phyloP scores from a whole-genome alignment of 2,888 invertebrate genomes.

The Neoitamus cyanurus region DNA sequence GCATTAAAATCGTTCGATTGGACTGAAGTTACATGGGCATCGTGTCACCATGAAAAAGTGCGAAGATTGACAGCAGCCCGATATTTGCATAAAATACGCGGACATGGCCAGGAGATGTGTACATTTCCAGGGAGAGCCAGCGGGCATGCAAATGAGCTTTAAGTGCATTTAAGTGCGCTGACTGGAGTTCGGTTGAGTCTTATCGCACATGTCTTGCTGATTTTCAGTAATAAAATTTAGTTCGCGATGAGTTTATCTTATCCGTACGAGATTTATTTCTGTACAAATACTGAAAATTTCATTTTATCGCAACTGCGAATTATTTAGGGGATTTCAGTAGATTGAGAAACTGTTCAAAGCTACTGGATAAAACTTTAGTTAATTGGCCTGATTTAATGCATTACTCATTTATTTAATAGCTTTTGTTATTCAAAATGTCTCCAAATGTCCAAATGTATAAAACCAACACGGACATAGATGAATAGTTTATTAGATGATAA shows the following conservation, averaged over 20 bases:
- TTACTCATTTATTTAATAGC: too few species aligned
- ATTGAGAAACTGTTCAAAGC: too few species aligned
- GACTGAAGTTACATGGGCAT: conserved; percentile 21
- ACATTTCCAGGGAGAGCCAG: not conserved
- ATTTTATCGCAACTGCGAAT: not conserved
- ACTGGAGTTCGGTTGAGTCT: not conserved
- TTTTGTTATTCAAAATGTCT: too few species aligned
- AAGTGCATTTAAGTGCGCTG: not conserved
- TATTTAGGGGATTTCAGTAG: not conserved
- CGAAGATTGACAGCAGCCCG: conserved; percentile 43
- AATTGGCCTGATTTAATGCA: too few species aligned
- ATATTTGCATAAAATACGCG: conserved; percentile 40
- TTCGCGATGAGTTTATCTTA: not conserved
- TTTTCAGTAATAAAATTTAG: conserved; percentile 1
- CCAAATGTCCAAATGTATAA: too few species aligned
- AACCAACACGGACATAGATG: too few species aligned
- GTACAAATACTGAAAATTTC: not conserved
- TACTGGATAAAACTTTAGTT: too few species aligned
- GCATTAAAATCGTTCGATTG: conserved; percentile 39
- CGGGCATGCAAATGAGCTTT: not conserved
- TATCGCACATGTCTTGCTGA: not conserved
- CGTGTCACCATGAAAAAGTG: conserved; percentile 39
- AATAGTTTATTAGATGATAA: too few species aligned
- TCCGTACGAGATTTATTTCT: not conserved
- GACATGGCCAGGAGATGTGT: not conserved